Base-by-base conservation (phyloP, 1,140 invertebrate species). In the Euura saliciscinereae region DNA sequence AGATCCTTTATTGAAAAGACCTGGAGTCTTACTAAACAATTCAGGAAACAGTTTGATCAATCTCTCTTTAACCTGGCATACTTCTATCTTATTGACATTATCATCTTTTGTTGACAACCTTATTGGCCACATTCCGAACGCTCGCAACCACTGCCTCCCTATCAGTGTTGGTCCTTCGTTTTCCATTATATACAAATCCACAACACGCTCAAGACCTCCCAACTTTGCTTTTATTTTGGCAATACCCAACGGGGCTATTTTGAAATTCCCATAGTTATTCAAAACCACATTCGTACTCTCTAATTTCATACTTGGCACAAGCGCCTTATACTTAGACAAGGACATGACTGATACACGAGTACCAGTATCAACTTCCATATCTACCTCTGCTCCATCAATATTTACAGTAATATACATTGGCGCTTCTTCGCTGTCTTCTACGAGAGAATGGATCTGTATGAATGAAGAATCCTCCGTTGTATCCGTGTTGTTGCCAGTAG, bases 131-230 rank as follows among this genome's bases (percentile, higher is more conserved):
- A 68, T 13, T n/a, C 65, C 65, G 28, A 72, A 68, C 10, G 66
- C 65, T 68, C 45, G 44, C 45, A 72, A 45, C 71, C 71, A 72
- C 13, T 72, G 65, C 45, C 71, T 43, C 4, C 71, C 71, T 66
- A 72, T 68, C 66, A 72, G 43, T 13, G 66, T 59, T 46, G 66
- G 66, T 2, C 71, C 71, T 45, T 51, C 44, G 42, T 51, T 43
- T 3, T n/a, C 13, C 66, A 72, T 28, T 46, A 72, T 66, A 6
- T 59, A 45, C 11, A 72, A 51, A 51, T 51, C 2, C 46, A 51
- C 46, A 28, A 51, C 46, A 51, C 46, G 46, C 46, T 51, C 46
- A 51, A 51, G 46, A 51, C 2, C 51, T 68, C 66, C 43, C 8
- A 59, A 66, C 6, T 10, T 45, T 42, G 45, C 45, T 6, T 68